Base-by-base conservation (phyloP, 2,797 vertebrate genomes). In the Steatocranus sp. region DNA sequence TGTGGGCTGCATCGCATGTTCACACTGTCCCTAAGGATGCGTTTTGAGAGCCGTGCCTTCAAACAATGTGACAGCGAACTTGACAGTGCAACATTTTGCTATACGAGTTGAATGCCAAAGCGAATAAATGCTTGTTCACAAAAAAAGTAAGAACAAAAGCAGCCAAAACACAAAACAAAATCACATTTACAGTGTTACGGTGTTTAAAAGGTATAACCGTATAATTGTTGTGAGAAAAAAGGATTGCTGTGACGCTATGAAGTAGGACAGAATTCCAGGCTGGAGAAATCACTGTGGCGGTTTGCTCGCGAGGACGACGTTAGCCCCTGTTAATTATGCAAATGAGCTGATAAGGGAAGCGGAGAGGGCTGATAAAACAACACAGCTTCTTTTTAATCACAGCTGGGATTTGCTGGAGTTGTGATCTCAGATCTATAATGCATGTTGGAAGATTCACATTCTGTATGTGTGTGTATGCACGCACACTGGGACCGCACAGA, bases 271-370 rank as follows among this genome's bases (percentile, higher is more conserved):
- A 86, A 84, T 77, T n/a, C 80, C 56, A 83, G 81, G 74, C 82
- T 61, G 88, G n/a, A 82, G 63, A 83, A 90, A 86, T 91, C 78
- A 83, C 82, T 79, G 68, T 51, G 80, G 70, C 81, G 30, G 84
- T 79, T 61, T 50, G 61, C 76, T 86, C 1, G 41, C 2, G 41
- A 93, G 86, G 89, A 90, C 79, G 11, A 48, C 75, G 58, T 86
- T 90, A 90, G 91, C 86, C 86, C 41, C 80, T 54, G 90, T 86
- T 94, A 94, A 95, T 95, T 94, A 95, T 94, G 92, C 90, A 94
- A 95, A 94, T 91, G 82, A 91, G 90, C 81, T 80, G 95, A 95
- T 94, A 94, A 93, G 88, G 86, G 88, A 93, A 87, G 87, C 78
- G 36, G 76, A 85, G 87, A 90, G 84, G 83, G 78, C 86, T 83